phyloP scores from a whole-genome alignment of 2,797 vertebrate species.

The Sebastes glaucus region DNA sequence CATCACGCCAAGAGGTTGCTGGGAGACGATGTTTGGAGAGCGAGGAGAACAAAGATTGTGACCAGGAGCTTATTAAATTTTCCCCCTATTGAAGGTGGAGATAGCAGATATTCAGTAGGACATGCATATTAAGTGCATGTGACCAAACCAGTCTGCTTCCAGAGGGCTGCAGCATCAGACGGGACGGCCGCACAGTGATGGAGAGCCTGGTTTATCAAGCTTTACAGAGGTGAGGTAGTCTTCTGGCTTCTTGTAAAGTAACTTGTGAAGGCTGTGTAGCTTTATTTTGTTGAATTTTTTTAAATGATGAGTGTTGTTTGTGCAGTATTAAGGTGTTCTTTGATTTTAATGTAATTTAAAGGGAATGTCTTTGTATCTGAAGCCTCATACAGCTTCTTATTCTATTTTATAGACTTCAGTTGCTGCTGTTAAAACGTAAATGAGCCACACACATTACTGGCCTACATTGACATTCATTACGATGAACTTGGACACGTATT shows the following conservation, averaged over 20 bases:
- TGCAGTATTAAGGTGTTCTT: neutral
- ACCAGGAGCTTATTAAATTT: constrained; percentile 79
- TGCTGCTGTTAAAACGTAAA: neutral
- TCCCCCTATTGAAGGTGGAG: constrained; percentile 35
- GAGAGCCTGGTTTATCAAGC: neutral
- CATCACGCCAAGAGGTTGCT: constrained; percentile 64
- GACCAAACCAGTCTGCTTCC: constrained; percentile 38
- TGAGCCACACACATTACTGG: neutral
- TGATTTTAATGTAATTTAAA: neutral
- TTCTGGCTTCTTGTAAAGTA: neutral
- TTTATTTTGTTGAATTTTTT: neutral
- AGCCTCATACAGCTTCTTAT: neutral
- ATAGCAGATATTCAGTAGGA: neutral
- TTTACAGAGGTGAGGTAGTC: constrained; percentile 56
- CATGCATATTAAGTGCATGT: constrained; percentile 12
- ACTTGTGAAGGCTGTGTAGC: neutral
- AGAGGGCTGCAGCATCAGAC: neutral
- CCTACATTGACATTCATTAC: neutral
- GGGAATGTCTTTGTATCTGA: neutral
- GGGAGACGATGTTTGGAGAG: constrained; percentile 79
- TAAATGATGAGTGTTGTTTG: neutral
- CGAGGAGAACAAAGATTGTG: constrained; percentile 33
- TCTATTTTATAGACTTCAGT: neutral
- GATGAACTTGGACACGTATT: neutral
- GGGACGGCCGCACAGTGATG: constrained; percentile 29